phyloP scores from a whole-genome alignment of 2,888 invertebrate genomes.

The Hydrotaea cyrtoneurina region DNA sequence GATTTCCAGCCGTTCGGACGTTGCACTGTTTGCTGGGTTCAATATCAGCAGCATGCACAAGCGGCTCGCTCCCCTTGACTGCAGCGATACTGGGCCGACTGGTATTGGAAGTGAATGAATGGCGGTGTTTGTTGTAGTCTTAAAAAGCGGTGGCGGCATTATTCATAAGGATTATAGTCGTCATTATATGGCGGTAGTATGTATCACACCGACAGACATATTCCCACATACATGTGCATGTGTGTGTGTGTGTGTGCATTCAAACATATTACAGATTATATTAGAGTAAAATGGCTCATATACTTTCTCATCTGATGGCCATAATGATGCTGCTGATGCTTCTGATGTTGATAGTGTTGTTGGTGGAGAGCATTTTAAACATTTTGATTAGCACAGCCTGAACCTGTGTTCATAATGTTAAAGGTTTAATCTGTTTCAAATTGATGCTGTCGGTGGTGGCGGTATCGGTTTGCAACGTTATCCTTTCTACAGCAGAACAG shows the following conservation, averaged over 20 bases:
- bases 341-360: constrained; percentile 69
- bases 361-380: background rate
- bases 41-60: background rate
- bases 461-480: background rate
- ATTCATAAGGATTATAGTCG: constrained; percentile 64
- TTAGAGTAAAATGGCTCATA: constrained; percentile 54
- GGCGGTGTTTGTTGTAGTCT: constrained; percentile 51
- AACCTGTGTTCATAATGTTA: constrained; percentile 30
- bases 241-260: constrained; percentile 1
- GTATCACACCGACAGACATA: background rate
- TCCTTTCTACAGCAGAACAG: background rate
- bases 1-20: too few species aligned
- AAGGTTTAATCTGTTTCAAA: constrained; percentile 39
- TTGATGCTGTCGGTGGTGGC: constrained; percentile 1
- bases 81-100: background rate
- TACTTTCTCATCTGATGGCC: constrained; percentile 23
- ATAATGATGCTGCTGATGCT: constrained; percentile 59
- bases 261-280: constrained; percentile 36
- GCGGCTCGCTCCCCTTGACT: background rate
- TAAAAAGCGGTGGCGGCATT: constrained; percentile 59
- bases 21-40: constrained; percentile 16
- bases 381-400: constrained; percentile 12
- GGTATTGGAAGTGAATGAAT: constrained; percentile 21
- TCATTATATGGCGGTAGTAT: constrained; percentile 51
- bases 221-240: constrained; percentile 41